These are phyloP conservation scores for Gypaetus barbatus DNA, from an alignment of 2,797 vertebrate genomes.

Conservation along the genomic window DNA sequence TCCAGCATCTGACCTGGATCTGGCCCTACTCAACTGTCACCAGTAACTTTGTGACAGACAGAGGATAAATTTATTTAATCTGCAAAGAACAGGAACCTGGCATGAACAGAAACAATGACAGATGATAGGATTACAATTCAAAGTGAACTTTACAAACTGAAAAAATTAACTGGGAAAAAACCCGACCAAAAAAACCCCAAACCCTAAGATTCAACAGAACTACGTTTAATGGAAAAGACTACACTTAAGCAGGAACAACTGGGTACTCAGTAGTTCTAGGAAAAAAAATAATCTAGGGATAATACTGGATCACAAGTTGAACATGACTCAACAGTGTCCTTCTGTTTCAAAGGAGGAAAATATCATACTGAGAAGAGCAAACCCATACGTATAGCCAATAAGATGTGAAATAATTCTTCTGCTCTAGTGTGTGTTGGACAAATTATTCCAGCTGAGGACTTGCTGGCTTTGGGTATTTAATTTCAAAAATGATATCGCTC, in stretches of 20 bases:
- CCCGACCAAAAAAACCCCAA: not conserved
- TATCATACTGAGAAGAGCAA: not conserved
- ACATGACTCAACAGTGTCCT: not conserved
- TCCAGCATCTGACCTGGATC: not conserved
- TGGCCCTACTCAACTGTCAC: not conserved
- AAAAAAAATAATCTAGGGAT: not conserved
- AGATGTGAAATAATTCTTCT: slow-evolving; percentile 29
- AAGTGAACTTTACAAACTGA: not conserved
- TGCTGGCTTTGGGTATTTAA: not conserved
- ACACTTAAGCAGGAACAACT: not conserved
- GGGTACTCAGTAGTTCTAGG: not conserved
- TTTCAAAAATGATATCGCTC: not conserved
- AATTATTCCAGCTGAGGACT: slow-evolving; percentile 20
- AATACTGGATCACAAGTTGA: not conserved
- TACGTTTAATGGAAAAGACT: not conserved
- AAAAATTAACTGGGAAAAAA: not conserved
- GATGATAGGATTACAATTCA: not conserved
- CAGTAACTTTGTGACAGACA: not conserved
- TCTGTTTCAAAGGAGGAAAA: not conserved
- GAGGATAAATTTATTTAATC: not conserved
- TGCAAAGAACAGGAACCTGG: not conserved
- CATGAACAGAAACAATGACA: not conserved
- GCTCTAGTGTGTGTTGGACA: not conserved
- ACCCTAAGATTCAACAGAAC: not conserved
- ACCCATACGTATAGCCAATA: not conserved